A percentile compares a stretch with the other conserved stretches of the same genome.
Conservation (phyloP, 2,797 vertebrate species). For the Acanthis flammea region DNA sequence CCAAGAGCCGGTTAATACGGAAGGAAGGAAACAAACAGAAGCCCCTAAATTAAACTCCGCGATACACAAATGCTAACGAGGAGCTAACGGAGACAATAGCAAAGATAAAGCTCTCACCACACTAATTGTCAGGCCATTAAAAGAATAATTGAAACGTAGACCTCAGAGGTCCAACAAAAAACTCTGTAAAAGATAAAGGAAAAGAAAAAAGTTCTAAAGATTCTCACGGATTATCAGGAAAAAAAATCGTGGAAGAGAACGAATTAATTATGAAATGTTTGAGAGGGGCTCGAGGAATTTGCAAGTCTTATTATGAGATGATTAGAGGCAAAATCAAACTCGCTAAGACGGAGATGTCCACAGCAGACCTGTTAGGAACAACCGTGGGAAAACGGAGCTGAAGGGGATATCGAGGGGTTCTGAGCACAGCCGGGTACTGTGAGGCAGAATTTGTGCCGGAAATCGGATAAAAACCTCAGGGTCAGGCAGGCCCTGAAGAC, state of each 20-base stretch:
- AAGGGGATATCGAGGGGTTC: background rate
- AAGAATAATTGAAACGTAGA: background rate
- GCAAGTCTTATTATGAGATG: background rate
- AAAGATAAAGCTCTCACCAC: background rate
- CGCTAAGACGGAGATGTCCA: background rate
- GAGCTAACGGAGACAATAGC: background rate
- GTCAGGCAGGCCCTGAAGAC: constrained; percentile 73
- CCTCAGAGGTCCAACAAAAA: background rate
- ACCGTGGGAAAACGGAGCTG: accelerated
- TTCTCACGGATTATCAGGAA: background rate
- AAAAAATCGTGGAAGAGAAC: background rate
- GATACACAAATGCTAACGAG: background rate
- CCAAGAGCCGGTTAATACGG: background rate
- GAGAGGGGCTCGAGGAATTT: background rate
- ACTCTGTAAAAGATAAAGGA: background rate
- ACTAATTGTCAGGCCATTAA: background rate
- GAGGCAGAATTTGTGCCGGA: accelerated
- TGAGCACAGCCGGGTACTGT: background rate
- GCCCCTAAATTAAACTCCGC: background rate
- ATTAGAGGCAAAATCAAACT: background rate
- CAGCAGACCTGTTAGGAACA: background rate
- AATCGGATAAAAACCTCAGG: accelerated
- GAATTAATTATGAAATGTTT: background rate
- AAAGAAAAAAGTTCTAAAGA: background rate
- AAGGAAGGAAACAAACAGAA: background rate